Conservation (phyloP, 2,113 vertebrate species). For the Diphyllodes magnificus region DNA sequence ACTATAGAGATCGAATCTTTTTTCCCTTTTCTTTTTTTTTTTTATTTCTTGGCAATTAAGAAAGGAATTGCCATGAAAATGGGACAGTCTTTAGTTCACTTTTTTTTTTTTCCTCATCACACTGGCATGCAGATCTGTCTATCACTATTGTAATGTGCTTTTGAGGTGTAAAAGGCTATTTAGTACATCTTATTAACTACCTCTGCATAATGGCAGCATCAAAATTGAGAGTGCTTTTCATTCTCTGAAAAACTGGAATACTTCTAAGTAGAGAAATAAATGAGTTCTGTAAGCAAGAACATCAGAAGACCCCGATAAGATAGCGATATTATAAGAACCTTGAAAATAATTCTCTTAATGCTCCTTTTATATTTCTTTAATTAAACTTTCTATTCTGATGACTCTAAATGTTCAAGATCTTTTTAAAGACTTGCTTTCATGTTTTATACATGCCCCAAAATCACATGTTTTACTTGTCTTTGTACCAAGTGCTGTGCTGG, state of each 20-base stretch:
- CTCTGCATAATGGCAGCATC: background rate
- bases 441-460: background rate
- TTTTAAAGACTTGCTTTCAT: background rate
- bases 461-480: background rate
- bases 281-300: background rate
- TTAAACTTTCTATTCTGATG: background rate
- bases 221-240: background rate
- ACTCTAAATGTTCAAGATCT: background rate
- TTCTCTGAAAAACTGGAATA: background rate
- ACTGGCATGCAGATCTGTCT: background rate
- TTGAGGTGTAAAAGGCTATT: conserved; percentile 16
- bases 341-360: background rate
- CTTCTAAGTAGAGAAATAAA: conserved; percentile 3
- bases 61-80: background rate
- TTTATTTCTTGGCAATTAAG: background rate
- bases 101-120: background rate
- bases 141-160: background rate
- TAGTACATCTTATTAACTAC: background rate
- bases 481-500: background rate
- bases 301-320: background rate
- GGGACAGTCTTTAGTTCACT: background rate
- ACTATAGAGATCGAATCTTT: background rate
- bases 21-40: too few relatives aligned
- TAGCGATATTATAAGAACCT: background rate
- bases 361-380: background rate